These are phyloP conservation scores for Eptesicus fuscus DNA, from an alignment of 2,113 vertebrate genomes.

Conservation along the genomic window DNA sequence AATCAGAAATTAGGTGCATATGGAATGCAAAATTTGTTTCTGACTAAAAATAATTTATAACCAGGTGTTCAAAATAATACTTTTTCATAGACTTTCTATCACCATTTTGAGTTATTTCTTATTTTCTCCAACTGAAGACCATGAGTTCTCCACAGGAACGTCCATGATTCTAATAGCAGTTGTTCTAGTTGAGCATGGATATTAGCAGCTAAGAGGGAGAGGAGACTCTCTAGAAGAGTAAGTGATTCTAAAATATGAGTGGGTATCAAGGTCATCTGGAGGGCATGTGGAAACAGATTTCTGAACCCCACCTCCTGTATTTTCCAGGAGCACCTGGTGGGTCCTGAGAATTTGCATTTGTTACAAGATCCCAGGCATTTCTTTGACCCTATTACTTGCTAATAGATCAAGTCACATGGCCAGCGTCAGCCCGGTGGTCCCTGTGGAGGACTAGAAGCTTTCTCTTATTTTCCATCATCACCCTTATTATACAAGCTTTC, in stretches of 20 bases:
- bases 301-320: not conserved
- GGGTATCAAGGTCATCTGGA: not conserved
- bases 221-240: not conserved
- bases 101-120: not conserved
- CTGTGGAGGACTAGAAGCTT: not conserved
- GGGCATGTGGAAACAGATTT: not conserved
- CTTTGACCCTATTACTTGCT: not conserved
- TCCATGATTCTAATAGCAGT: not conserved
- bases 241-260: not conserved
- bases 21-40: not conserved
- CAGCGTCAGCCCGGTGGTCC: accelerated
- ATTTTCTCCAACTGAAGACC: not conserved
- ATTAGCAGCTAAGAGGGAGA: not conserved
- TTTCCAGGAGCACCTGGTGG: not conserved
- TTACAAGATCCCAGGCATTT: not conserved
- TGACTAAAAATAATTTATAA: not conserved
- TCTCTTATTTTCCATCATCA: not conserved
- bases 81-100: not conserved
- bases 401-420: accelerated
- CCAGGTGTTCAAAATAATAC: not conserved
- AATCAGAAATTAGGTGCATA: not conserved
- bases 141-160: not conserved
- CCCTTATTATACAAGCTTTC: not conserved
- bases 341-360: not conserved
- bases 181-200: not conserved